Percentiles rank a stretch among this genome's conserved stretches.
phyloP scores from a whole-genome alignment of 2,888 invertebrate species.

The Drosophila rubida region DNA sequence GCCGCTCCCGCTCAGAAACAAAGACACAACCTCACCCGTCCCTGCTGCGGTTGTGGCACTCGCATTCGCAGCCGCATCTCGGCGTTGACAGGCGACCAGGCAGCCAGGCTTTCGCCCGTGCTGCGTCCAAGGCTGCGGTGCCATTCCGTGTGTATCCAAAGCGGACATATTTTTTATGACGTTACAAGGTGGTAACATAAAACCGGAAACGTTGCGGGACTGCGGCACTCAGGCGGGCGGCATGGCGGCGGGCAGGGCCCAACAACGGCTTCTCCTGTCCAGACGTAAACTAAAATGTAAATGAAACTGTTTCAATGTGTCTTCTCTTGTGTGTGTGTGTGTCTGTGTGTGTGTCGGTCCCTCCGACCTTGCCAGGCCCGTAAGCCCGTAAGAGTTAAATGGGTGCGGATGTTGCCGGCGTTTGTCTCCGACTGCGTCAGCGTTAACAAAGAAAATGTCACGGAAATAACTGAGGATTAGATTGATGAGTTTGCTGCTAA shows the following conservation, averaged over 20 bases:
- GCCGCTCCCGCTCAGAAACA: conserved; percentile 2
- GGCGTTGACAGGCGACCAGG: conserved; percentile 36
- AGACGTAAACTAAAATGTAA: conserved; percentile 71
- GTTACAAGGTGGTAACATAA: conserved; percentile 67
- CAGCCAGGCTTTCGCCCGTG: conserved; percentile 30
- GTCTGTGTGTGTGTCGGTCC: not conserved
- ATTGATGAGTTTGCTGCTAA: conserved; percentile 74
- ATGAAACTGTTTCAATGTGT: conserved; percentile 68
- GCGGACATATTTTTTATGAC: conserved; percentile 58
- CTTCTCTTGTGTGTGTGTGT: conserved; percentile 25
- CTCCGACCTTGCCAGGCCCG: conserved; percentile 11
- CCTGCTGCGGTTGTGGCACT: conserved; percentile 4
- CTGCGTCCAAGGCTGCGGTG: conserved; percentile 22
- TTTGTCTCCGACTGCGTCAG: conserved; percentile 45
- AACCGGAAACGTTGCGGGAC: conserved; percentile 50
- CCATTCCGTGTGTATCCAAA: conserved; percentile 13
- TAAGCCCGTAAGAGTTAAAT: conserved; percentile 58
- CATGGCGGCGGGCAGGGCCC: no score
- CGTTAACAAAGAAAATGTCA: conserved; percentile 75
- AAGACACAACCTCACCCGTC: not conserved
- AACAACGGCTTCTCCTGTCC: conserved; percentile 21
- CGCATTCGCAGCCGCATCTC: conserved; percentile 8
- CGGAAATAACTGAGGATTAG: conserved; percentile 77
- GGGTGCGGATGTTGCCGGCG: conserved; percentile 53
- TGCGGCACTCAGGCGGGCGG: no score